Conservation (phyloP, 2,888 invertebrate genomes). For the Dynastes hyllus region DNA sequence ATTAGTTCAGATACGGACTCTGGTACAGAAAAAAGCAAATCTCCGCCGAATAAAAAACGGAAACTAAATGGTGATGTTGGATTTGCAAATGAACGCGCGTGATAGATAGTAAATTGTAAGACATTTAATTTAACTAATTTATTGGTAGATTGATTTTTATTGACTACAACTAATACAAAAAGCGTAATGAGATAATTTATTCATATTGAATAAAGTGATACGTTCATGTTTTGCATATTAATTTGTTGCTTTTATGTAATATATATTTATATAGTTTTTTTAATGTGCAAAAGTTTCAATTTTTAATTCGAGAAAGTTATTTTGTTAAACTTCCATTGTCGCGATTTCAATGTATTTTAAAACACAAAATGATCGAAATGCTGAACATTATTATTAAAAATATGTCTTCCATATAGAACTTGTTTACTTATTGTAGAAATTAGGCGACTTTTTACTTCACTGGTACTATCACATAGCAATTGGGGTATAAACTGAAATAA, state of each 20-base stretch:
- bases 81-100: conserved; percentile 28
- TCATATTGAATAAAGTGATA: conserved; percentile 32
- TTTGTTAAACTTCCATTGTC: too few relatives aligned
- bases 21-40: conserved; percentile 68
- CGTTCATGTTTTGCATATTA: conserved; percentile 3
- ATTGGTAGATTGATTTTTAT: conserved; percentile 1
- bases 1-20: conserved; percentile 71
- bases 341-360: too few relatives aligned
- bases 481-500: too few relatives aligned
- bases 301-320: too few relatives aligned
- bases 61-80: conserved; percentile 50
- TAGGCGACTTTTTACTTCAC: too few relatives aligned
- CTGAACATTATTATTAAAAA: too few relatives aligned
- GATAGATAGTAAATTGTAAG: background rate
- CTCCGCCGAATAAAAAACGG: conserved; percentile 70
- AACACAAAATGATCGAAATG: too few relatives aligned
- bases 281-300: too few relatives aligned
- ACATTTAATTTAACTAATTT: conserved; percentile 26
- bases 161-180: conserved; percentile 8
- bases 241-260: background rate
- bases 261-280: background rate
- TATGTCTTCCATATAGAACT: too few relatives aligned
- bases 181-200: conserved; percentile 30
- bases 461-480: too few relatives aligned
- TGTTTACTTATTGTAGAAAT: too few relatives aligned